Evolutionary conservation across 2,797 vertebrate species (phyloP), one percentile per base, ranked within the genome.

Genomic region (Odontamblyopus lacepedii): DNA sequence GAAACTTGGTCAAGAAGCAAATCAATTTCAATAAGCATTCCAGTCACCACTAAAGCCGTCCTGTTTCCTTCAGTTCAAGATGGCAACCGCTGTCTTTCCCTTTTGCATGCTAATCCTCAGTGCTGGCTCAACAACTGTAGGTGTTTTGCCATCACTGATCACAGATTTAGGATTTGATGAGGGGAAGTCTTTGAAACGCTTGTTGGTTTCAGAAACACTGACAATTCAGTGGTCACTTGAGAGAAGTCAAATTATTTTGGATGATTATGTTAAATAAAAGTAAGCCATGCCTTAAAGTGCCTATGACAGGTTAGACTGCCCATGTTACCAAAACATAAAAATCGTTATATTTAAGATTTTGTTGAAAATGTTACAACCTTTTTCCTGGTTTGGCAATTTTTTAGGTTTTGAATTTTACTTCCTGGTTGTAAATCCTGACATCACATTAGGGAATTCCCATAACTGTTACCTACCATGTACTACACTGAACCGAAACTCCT

Each of bases 21-120:
- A 57, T 83, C 72, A 75, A 53, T 78, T 68, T 79, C 69, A 71
- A 62, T 84, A 72, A 83, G 19, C 23, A 41, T 59, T 29, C 30
- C 41, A n/a, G 72, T 16, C 9, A 48, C 9, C 57, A 62, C 11
- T 15, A 6, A 48, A 69, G 13, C 41, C 63, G 69, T 77, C 65
- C 9, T 2, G 70, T 48, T 41, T 61, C 30, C 8, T n/a, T 5
- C 48, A 64, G 53, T 61, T 61, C 48, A 73, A 56, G 44, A 26
- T 11, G 18, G 38, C 32, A 38, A 30, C 51, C 30, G 29, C 12
- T 60, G 35, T 57, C 69, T 59, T 67, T 62, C 50, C 65, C 70
- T 56, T 63, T 70, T 56, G 5, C 48, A 30, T 32, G 71, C 48
- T 57, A 35, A 53, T 81, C 59, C 51, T 51, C 30, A 15, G 30